These are phyloP conservation scores for Pseudococcus viburni DNA, from an alignment of 2,888 invertebrate species.

Conservation along the genomic window DNA sequence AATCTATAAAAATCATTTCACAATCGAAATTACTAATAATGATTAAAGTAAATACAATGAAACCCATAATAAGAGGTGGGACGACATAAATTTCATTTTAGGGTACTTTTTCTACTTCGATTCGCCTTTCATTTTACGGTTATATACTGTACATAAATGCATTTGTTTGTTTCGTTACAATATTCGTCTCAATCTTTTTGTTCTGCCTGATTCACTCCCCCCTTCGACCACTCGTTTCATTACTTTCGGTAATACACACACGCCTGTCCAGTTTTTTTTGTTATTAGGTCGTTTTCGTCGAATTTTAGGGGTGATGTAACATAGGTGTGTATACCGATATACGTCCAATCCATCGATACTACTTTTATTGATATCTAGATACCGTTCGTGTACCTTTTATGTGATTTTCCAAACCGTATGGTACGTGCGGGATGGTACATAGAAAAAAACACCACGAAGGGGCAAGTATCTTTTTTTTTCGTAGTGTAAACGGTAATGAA, in stretches of 20 bases:
- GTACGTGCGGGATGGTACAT: background rate
- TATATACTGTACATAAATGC: background rate
- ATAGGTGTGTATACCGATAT: background rate
- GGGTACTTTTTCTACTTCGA: slow-evolving; percentile 4
- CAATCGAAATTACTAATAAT: slow-evolving; percentile 4
- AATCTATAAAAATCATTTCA: slow-evolving; percentile 13
- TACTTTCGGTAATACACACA: slow-evolving; percentile 24
- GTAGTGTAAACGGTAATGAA: slow-evolving; percentile 1
- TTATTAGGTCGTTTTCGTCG: background rate
- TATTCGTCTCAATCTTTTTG: slow-evolving; percentile 3
- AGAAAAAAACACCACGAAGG: background rate
- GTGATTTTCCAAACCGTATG: background rate
- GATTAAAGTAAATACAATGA: slow-evolving; percentile 37
- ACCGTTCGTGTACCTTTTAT: background rate
- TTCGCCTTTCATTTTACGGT: slow-evolving; percentile 27
- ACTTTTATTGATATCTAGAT: background rate
- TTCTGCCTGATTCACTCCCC: background rate
- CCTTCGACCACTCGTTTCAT: background rate
- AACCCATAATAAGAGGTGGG: slow-evolving; percentile 26
- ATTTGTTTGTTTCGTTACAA: slow-evolving; percentile 16
- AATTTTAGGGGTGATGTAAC: background rate
- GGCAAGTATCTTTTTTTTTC: slow-evolving; percentile 19
- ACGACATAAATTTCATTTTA: slow-evolving; percentile 36
- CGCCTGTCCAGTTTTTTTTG: slow-evolving; percentile 44
- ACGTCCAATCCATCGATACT: slow-evolving; percentile 4